Evolutionary conservation across 2,888 invertebrate species (phyloP).

Genomic region (Diarsia brunnea): DNA sequence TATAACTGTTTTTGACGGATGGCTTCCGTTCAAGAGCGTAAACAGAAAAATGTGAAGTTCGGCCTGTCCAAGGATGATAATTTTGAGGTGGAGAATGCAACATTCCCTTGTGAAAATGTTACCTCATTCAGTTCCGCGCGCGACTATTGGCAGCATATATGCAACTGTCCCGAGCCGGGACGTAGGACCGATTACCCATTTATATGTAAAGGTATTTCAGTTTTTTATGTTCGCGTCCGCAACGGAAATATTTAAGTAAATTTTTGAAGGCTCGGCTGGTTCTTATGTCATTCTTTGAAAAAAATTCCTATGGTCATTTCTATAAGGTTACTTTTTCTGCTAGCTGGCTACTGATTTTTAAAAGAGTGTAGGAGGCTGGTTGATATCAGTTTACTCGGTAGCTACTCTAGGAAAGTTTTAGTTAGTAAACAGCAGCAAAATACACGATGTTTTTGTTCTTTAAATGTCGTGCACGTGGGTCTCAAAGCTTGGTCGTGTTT

Average conservation of each 20-base stretch:
- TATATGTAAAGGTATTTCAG: slow-evolving; percentile 64
- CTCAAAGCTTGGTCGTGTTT: too few species aligned
- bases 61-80: slow-evolving; percentile 84
- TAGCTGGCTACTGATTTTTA: not conserved
- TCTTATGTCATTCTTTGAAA: not conserved
- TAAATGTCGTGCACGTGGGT: too few species aligned
- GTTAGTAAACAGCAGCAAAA: too few species aligned
- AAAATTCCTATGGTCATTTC: not conserved
- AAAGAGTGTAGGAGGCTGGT: not conserved
- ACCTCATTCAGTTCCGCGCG: slow-evolving; percentile 79
- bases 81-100: slow-evolving; percentile 72
- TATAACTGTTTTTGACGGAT: slow-evolving; percentile 70
- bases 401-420: not conserved
- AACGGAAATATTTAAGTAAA: too few species aligned
- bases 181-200: slow-evolving; percentile 55
- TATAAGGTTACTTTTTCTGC: too few species aligned
- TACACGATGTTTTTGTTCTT: not conserved
- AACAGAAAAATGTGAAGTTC: slow-evolving; percentile 82
- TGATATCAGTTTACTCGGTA: not conserved
- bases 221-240: not conserved
- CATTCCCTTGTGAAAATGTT: slow-evolving; percentile 75
- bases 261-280: too few species aligned
- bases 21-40: slow-evolving; percentile 77
- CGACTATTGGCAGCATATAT: slow-evolving; percentile 84
- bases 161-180: slow-evolving; percentile 20